Evolutionary conservation across 2,113 vertebrate genomes (phyloP).

Genomic region (Etheostoma cragini): DNA sequence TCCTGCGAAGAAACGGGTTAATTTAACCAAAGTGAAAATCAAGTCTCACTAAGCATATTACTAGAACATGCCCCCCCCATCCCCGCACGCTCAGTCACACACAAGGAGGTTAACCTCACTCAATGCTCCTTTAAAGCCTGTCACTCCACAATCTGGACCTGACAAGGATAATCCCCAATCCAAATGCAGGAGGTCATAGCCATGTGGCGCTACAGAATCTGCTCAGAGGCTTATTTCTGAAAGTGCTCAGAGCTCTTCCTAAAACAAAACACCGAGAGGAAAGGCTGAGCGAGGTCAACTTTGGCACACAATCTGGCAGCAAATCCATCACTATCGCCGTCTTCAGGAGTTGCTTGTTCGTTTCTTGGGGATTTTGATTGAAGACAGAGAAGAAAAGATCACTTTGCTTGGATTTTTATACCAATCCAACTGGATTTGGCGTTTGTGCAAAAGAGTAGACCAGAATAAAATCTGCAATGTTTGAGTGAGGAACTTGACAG

Average conservation of each 20-base stretch:
- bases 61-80: neutral
- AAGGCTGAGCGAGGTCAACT: slow-evolving; percentile 41
- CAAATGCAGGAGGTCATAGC: slow-evolving; percentile 13
- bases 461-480: slow-evolving; percentile 21
- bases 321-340: neutral
- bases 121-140: slow-evolving; percentile 65
- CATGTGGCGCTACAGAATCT: slow-evolving; percentile 11
- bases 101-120: slow-evolving; percentile 72
- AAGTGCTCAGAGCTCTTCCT: slow-evolving; percentile 12
- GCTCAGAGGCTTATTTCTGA: slow-evolving; percentile 16
- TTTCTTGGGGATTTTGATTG: slow-evolving; percentile 22
- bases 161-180: slow-evolving; percentile 74
- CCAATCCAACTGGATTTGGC: slow-evolving; percentile 15
- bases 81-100: slow-evolving; percentile 44
- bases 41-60: neutral
- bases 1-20: neutral
- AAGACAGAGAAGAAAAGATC: slow-evolving; percentile 8
- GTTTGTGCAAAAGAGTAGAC: slow-evolving; percentile 1
- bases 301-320: neutral
- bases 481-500: slow-evolving; percentile 34
- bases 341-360: slow-evolving; percentile 25
- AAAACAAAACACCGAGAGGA: slow-evolving; percentile 15
- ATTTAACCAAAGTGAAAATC: neutral
- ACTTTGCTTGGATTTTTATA: neutral
- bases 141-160: slow-evolving; percentile 72